Evolutionary conservation across 2,113 vertebrate species (phyloP).

Genomic region (Uria aalge): DNA sequence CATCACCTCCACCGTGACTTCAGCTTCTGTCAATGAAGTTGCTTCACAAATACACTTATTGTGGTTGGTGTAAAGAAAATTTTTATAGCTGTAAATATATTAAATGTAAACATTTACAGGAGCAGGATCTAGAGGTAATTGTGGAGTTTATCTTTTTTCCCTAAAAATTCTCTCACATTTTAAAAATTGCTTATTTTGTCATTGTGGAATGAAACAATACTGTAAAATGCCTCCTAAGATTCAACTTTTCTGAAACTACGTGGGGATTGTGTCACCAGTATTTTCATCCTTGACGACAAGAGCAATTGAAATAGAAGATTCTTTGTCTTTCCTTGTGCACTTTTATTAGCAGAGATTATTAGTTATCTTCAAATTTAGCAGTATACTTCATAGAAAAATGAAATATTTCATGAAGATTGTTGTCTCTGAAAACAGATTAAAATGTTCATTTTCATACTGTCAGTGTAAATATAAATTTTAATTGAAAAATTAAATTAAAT

Average conservation of each 20-base stretch:
- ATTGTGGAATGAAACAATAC: not conserved
- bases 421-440: not conserved
- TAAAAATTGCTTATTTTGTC: not conserved
- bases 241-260: not conserved
- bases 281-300: not conserved
- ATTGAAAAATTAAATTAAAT: not conserved
- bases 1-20: conserved; percentile 31
- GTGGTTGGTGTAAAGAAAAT: not conserved
- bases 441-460: not conserved
- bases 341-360: not conserved
- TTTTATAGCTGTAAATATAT: not conserved
- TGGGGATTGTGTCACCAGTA: not conserved
- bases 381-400: not conserved
- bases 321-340: not conserved
- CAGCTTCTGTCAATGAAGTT: not conserved
- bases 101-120: not conserved
- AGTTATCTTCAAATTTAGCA: not conserved
- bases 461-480: not conserved
- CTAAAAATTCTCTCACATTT: not conserved
- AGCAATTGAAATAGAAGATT: not conserved
- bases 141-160: not conserved
- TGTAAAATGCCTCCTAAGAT: not conserved
- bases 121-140: not conserved
- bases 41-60: not conserved
- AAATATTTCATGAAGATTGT: not conserved